These are phyloP conservation scores for Helicoverpa zea DNA, from an alignment of 1,140 invertebrate species.

Conservation along the genomic window DNA sequence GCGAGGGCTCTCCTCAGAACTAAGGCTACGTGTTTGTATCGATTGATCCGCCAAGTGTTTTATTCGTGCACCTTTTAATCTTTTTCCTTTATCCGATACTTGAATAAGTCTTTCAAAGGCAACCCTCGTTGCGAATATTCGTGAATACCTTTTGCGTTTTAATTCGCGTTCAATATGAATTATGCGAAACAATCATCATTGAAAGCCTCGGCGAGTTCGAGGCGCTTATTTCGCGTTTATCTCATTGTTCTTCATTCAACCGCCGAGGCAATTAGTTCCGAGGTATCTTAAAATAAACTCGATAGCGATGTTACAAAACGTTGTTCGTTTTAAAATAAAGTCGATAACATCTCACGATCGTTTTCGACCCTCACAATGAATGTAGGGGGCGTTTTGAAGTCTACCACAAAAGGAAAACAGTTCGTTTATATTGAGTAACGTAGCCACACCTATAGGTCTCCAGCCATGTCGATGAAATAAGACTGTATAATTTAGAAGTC, in stretches of 20 bases:
- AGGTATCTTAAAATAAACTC: slow-evolving; percentile 59
- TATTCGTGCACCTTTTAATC: slow-evolving; percentile 51
- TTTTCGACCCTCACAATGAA: slow-evolving; percentile 57
- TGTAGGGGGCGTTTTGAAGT: slow-evolving; percentile 59
- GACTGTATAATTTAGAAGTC: neutral
- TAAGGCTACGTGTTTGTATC: slow-evolving; percentile 59
- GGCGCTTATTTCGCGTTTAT: slow-evolving; percentile 55
- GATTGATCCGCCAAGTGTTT: slow-evolving; percentile 56
- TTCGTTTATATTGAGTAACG: slow-evolving; percentile 42
- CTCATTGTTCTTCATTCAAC: slow-evolving; percentile 65
- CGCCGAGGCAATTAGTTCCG: slow-evolving; percentile 63
- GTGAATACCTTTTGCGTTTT: slow-evolving; percentile 50
- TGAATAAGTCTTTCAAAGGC: slow-evolving; percentile 52
- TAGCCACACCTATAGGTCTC: slow-evolving; percentile 36
- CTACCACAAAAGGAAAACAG: slow-evolving; percentile 58
- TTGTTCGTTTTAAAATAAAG: slow-evolving; percentile 61
- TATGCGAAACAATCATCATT: slow-evolving; percentile 64
- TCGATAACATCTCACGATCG: slow-evolving; percentile 64
- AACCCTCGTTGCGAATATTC: slow-evolving; percentile 49
- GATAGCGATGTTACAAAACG: slow-evolving; percentile 63
- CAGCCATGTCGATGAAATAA: slow-evolving; percentile 31
- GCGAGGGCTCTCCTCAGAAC: slow-evolving; percentile 59
- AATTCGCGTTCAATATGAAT: slow-evolving; percentile 64
- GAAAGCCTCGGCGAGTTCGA: slow-evolving; percentile 47
- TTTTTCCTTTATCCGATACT: slow-evolving; percentile 54